Evolutionary conservation across 2,888 invertebrate genomes (phyloP).

Genomic region (Dasysyrphus albostriatus): DNA sequence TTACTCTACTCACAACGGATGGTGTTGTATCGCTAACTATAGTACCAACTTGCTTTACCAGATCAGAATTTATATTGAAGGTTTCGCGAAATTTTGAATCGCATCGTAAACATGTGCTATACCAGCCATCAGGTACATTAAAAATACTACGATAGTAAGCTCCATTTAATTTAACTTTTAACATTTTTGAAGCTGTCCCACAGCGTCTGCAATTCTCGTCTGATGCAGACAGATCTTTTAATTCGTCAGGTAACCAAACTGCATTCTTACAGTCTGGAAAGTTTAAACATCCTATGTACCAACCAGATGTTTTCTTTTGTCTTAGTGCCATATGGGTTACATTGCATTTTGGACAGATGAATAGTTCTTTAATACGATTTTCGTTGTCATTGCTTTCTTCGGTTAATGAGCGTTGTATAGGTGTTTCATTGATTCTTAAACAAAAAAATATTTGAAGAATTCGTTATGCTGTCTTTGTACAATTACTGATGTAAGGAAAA

Average conservation of each 20-base stretch:
- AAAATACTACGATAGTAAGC: constrained; percentile 80
- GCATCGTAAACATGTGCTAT: constrained; percentile 82
- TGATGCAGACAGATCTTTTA: constrained; percentile 87
- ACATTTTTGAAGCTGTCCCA: constrained; percentile 79
- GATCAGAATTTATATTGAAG: constrained; percentile 82
- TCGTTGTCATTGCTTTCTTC: constrained; percentile 43
- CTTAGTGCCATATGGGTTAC: constrained; percentile 88
- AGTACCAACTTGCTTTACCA: constrained; percentile 80
- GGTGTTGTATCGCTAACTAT: constrained; percentile 78
- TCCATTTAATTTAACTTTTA: constrained; percentile 79
- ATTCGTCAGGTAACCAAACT: constrained; percentile 91
- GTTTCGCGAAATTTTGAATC: constrained; percentile 81
- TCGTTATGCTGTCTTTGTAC: too few species aligned
- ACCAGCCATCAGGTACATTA: constrained; percentile 80
- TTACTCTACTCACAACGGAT: constrained; percentile 6
- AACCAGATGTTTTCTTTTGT: constrained; percentile 88
- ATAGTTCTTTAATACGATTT: constrained; percentile 81
- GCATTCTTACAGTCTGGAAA: constrained; percentile 92
- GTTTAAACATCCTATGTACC: constrained; percentile 90
- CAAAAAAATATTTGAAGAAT: background rate
- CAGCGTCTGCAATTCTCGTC: constrained; percentile 87
- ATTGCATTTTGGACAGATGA: constrained; percentile 92
- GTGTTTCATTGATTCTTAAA: constrained; percentile 79
- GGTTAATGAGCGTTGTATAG: constrained; percentile 52
- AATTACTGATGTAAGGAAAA: too few species aligned